These are phyloP conservation scores for Eupeodes corollae DNA, from an alignment of 1,140 invertebrate genomes.

Conservation along the genomic window DNA sequence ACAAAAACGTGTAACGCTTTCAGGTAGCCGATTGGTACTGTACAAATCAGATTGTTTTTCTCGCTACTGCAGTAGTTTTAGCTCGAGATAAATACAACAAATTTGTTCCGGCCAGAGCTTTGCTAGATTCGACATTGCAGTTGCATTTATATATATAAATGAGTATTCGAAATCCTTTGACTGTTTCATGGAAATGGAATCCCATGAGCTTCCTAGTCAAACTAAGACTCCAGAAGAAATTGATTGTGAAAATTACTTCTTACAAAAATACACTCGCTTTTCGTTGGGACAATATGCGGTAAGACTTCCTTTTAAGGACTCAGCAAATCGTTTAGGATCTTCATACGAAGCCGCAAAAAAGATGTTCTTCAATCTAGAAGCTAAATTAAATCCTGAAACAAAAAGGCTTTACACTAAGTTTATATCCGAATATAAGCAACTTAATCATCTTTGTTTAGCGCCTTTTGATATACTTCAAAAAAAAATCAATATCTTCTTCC, in stretches of 20 bases:
- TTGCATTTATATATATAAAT: not conserved
- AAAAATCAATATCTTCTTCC: too few species aligned
- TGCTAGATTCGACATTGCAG: constrained; percentile 1
- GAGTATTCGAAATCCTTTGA: not conserved
- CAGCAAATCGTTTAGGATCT: not conserved
- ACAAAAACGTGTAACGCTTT: too few species aligned
- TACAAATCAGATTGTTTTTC: not conserved
- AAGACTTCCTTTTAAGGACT: not conserved
- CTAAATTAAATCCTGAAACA: not conserved
- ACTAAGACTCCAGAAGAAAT: not conserved
- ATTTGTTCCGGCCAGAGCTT: not conserved
- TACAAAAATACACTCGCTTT: not conserved
- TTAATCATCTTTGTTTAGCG: too few species aligned
- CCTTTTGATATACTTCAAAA: too few species aligned
- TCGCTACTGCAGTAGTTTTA: constrained; percentile 3
- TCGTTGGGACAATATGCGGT: constrained; percentile 1
- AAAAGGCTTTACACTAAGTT: too few species aligned
- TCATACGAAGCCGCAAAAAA: not conserved
- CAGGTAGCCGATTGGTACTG: too few species aligned
- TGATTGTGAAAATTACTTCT: constrained; percentile 2
- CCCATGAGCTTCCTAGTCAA: not conserved
- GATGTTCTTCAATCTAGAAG: not conserved
- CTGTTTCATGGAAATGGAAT: constrained; percentile 4
- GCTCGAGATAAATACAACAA: not conserved
- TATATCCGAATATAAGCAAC: too few species aligned